A percentile compares a stretch with the other conserved stretches of the same genome.
Conservation (phyloP, 2,113 vertebrate species). For the Podarcis muralis region DNA sequence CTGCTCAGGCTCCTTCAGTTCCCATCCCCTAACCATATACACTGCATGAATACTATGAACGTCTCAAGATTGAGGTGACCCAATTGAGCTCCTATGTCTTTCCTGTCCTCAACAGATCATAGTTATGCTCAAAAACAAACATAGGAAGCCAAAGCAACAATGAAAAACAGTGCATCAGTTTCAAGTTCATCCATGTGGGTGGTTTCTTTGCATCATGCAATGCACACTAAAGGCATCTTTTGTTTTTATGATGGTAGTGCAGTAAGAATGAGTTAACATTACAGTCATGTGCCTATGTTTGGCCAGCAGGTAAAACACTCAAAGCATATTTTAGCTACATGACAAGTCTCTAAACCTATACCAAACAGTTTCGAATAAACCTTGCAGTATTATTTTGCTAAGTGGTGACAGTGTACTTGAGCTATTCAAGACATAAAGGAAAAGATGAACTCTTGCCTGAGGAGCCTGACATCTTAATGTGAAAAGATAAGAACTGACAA, state of each 20-base stretch:
- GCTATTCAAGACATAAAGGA: slow-evolving; percentile 12
- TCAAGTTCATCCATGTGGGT: neutral
- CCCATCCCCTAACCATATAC: neutral
- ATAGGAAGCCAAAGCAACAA: neutral
- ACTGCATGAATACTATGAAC: slow-evolving; percentile 27
- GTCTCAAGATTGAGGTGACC: slow-evolving; percentile 2
- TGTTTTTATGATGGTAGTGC: neutral
- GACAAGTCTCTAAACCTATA: neutral
- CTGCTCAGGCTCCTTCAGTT: slow-evolving; percentile 3
- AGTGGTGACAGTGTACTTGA: neutral
- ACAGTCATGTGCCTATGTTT: neutral
- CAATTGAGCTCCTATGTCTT: slow-evolving; percentile 24
- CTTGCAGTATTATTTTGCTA: slow-evolving; percentile 12
- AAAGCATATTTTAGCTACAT: neutral
- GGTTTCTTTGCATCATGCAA: neutral
- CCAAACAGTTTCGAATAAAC: neutral
- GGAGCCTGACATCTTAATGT: neutral
- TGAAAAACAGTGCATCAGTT: neutral
- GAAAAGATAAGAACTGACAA: slow-evolving; percentile 6
- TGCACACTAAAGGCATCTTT: neutral
- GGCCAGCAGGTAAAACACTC: neutral
- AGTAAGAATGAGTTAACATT: neutral
- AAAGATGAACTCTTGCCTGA: neutral
- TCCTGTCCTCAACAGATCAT: slow-evolving; percentile 26
- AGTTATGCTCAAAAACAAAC: neutral